Evolutionary conservation across 1,140 invertebrate genomes (phyloP).

Genomic region (Macrosteles quadrilineatus): DNA sequence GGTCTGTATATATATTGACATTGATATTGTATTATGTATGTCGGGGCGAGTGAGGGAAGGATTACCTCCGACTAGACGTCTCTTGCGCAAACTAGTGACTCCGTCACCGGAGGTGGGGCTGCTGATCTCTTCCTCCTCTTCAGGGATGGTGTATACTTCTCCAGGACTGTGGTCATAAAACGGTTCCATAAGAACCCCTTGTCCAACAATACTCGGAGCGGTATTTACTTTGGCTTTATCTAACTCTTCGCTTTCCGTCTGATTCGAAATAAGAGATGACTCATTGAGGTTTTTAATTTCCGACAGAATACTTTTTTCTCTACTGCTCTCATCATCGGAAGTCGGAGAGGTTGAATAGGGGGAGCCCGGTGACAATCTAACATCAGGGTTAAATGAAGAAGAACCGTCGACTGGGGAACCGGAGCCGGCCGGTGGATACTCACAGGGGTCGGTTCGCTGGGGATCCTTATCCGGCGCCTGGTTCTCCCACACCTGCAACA

Average conservation of each 20-base stretch:
- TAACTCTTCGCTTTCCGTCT: conserved; percentile 23
- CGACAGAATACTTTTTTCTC: conserved; percentile 22
- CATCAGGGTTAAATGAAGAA: conserved; percentile 30
- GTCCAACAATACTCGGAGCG: not conserved
- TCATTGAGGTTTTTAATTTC: conserved; percentile 16
- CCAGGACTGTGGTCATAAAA: conserved; percentile 56
- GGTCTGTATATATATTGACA: not conserved
- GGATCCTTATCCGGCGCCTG: not conserved
- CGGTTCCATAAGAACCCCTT: conserved; percentile 36
- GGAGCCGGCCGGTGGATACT: conserved; percentile 6
- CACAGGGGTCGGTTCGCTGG: not conserved
- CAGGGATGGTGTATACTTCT: conserved; percentile 58
- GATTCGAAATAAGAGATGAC: conserved; percentile 15
- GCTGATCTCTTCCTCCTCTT: conserved; percentile 57
- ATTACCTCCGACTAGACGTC: conserved; percentile 43
- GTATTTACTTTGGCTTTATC: conserved; percentile 18
- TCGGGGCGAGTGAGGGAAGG: not conserved
- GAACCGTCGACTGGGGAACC: not conserved
- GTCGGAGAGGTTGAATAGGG: conserved; percentile 30
- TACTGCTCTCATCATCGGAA: conserved; percentile 26
- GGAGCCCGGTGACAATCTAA: conserved; percentile 34
- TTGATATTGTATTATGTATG: not conserved
- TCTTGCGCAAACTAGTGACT: conserved; percentile 51
- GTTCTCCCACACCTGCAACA: not conserved
- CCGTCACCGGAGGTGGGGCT: conserved; percentile 54